These are phyloP conservation scores for Drosophila mauritiana DNA, from an alignment of 1,140 invertebrate genomes.

Conservation along the genomic window DNA sequence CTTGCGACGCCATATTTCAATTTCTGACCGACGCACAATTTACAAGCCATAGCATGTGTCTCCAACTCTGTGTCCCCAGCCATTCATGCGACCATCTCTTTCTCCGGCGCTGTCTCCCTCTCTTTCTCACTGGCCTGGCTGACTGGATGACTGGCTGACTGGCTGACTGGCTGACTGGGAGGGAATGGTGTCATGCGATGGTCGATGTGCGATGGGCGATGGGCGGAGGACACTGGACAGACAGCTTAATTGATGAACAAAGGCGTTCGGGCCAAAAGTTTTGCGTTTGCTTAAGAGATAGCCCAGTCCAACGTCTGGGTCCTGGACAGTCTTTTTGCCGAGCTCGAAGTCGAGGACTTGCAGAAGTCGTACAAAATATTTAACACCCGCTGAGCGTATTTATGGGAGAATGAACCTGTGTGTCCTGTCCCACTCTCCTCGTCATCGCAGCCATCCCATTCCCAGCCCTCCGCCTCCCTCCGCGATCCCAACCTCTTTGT, in stretches of 20 bases:
- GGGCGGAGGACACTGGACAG: slow-evolving; percentile 41
- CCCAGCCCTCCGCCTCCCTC: slow-evolving; percentile 7
- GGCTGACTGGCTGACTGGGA: slow-evolving; percentile 1
- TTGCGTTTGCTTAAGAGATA: slow-evolving; percentile 57
- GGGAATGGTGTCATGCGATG: background rate
- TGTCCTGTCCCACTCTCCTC: slow-evolving; percentile 47
- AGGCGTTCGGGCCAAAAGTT: slow-evolving; percentile 67
- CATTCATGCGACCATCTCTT: slow-evolving; percentile 13
- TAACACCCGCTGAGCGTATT: slow-evolving; percentile 82
- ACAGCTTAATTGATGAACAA: slow-evolving; percentile 71
- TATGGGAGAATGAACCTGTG: slow-evolving; percentile 84
- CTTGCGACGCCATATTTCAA: slow-evolving; percentile 80
- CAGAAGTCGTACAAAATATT: slow-evolving; percentile 81
- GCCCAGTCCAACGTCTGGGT: slow-evolving; percentile 31
- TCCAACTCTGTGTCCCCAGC: slow-evolving; percentile 37
- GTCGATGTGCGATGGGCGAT: too few relatives aligned
- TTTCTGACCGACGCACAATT: slow-evolving; percentile 79
- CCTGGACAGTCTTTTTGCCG: slow-evolving; percentile 51
- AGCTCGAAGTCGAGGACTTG: slow-evolving; percentile 71
- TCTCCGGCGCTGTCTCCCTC: slow-evolving; percentile 19
- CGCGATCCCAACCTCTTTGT: slow-evolving; percentile 13
- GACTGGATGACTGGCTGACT: slow-evolving; percentile 2
- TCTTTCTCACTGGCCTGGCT: slow-evolving; percentile 12
- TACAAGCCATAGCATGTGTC: slow-evolving; percentile 80
- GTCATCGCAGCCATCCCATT: slow-evolving; percentile 24